Percentiles rank a stretch among this genome's conserved stretches.
Evolutionary conservation across 2,113 vertebrate genomes (phyloP).

Genomic region (Calonectris borealis): DNA sequence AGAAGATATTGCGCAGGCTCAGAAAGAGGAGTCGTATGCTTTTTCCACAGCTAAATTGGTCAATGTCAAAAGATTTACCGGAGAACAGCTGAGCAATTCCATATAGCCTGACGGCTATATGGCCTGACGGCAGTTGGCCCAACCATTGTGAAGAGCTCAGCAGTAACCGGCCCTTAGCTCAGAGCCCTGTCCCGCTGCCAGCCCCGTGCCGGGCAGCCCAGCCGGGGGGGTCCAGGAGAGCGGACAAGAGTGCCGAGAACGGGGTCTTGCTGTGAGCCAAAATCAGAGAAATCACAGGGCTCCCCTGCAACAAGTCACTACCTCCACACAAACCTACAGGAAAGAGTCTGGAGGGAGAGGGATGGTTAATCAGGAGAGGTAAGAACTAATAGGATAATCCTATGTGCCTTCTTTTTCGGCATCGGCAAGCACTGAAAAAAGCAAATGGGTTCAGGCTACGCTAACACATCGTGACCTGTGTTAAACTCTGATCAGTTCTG

Average conservation of each 20-base stretch:
- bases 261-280: background rate
- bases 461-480: background rate
- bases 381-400: background rate
- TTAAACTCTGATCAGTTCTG: background rate
- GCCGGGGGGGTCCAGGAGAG: background rate
- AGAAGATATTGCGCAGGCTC: background rate
- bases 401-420: background rate
- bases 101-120: rapidly evolving
- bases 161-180: background rate
- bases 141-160: background rate
- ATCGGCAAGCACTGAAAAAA: background rate
- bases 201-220: background rate
- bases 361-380: background rate
- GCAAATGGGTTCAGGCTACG: background rate
- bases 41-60: background rate
- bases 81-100: background rate
- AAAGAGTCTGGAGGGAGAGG: background rate
- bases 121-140: background rate
- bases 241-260: background rate
- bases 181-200: background rate
- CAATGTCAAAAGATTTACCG: background rate
- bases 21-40: background rate
- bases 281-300: background rate
- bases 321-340: background rate
- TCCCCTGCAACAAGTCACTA: background rate